Base-by-base conservation (phyloP, 30 jellyfish, hydroid and myxozoan species). In the Haliclystus octoradiatus region DNA sequence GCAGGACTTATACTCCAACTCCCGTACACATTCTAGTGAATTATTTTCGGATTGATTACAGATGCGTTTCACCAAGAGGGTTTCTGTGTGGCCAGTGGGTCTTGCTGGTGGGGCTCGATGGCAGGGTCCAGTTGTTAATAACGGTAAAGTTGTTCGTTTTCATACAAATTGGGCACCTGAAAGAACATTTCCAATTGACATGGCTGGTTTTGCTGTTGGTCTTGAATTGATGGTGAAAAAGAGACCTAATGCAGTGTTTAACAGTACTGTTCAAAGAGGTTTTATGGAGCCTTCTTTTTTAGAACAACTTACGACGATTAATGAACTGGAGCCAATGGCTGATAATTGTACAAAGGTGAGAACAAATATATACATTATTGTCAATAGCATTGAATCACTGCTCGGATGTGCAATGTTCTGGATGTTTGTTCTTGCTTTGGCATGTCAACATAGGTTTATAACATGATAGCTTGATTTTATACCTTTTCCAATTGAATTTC, bases 21-120 rank as follows among this genome's bases (percentile, higher is more conserved):
- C n/a, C n/a, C n/a, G n/a, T n/a, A n/a, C n/a, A n/a, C n/a, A n/a
- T n/a, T n/a, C n/a, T n/a, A n/a, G n/a, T n/a, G n/a, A n/a, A n/a
- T 27, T 9, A 5, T 60, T 7, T 24, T 24, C 69, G 13, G 9
- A 5, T 60, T 9, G 25, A 29, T 51, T 76, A 28, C 65, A 89
- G 98, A 89, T 89, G 95, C 78, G 98, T 4, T 89, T 92, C 93
- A 89, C 98, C 15, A 74, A 73, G 49, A 75, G 77, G 2, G 99
- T 84, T 0, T 78, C 96, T 31, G 96, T 84, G 22, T 92, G 99
- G 99, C 99, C 99, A 28, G 99, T 92, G 24, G 99, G 93, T 29
- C 66, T 83, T 19, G 31, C 99, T 1, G 99, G 99, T 22, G 99
- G 94, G 1, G 96, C 96, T 14, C 80, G 96, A 15, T 92, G 91